Base-by-base conservation (phyloP, 2,113 vertebrate species). In the Stigmatopora argus region DNA sequence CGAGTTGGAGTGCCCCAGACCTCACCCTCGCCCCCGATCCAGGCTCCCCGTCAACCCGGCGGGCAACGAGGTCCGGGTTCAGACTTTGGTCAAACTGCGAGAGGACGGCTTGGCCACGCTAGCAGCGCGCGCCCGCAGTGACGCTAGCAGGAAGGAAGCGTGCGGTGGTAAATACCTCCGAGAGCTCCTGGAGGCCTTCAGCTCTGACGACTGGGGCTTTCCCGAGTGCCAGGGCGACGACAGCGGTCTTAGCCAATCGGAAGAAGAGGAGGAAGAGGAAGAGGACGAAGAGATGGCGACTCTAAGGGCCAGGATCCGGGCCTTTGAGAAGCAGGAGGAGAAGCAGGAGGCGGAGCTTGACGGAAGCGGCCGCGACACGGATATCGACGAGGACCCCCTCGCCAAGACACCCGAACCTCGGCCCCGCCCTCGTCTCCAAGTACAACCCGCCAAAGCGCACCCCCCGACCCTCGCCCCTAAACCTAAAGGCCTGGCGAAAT, bases 21-120 rank as follows among this genome's bases (percentile, higher is more conserved):
- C 95, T 75, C 96, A 88, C 59, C 96, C 96, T 75, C 96, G 88
- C 61, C 96, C 96, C 63, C 93, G 96, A 51, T 91, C 94, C 65
- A 93, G 90, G 81, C 71, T 73, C 73, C 86, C 86, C 66, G 77
- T 92, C 0, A 81, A 38, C 26, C 75, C 78, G 5, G 15, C 70
- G 51, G 52, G 82, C 75, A 90, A 73, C 81, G 91, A 92, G 68
- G 87, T 85, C 64, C 90, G 91, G 78, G 85, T 86, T 85, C 90
- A 92, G 70, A 89, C 86, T 56, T 71, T 92, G 65, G 90, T 92
- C 63, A 90, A 89, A 35, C 76, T 90, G 1, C 85, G 85, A 7
- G 89, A 89, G 1, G 85, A 89, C 55, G 70, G 81, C 61, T 81
- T 73, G 72, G 87, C 74, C 3, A 89, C 84, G 3, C 44, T 89